Evolutionary conservation across 2,797 vertebrate species (phyloP), one percentile per base, ranked within the genome.

Genomic region (Parauchenoglanis punctatus): DNA sequence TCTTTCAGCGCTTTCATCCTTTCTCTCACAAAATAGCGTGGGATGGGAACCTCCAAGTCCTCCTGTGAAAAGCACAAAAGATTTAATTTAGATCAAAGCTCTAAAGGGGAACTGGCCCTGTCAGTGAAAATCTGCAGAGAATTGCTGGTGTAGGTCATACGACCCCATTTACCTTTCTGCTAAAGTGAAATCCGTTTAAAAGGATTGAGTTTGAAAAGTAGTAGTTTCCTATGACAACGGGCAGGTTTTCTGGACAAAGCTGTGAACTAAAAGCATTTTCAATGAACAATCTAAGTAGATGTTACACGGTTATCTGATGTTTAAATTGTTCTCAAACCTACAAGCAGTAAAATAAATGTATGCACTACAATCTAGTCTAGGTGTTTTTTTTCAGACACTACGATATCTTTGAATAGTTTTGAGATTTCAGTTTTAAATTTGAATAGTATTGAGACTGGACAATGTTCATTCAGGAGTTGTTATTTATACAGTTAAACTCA

Each of bases 21-120:
- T 89, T 97, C 96, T 86, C 95, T 96, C 89, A 97, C 23, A 89
- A 97, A 97, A 81, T 97, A 97, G n/a, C 85, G 95, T 61, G 97
- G 97, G 58, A 97, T 96, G 81, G 97, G 97, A 75, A 97, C 93
- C 88, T 97, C 97, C 85, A 96, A 85, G 40, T 95, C 94, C 91
- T 96, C 94, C 97, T 97, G 82, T n/a, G 85, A 85, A 83, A 54
- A 87, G 86, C 77, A 86, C 61, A 84, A 83, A 83, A 91, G 75
- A 81, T 81, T 85, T 83, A 25, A 67, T 84, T 46, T 35, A 77
- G 81, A 88, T 84, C 77, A 88, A 73, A 87, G 81, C 86, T 67
- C 58, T 35, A 18, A 77, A 87, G 23, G 15, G 52, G 59, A 80
- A 70, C 35, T 49, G 85, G 67, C 78, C 6, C 54, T 75, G 59